Percentiles rank a stretch among this genome's conserved stretches.
phyloP scores from a whole-genome alignment of 2,797 vertebrate species.

The Linurgus olivaceus region DNA sequence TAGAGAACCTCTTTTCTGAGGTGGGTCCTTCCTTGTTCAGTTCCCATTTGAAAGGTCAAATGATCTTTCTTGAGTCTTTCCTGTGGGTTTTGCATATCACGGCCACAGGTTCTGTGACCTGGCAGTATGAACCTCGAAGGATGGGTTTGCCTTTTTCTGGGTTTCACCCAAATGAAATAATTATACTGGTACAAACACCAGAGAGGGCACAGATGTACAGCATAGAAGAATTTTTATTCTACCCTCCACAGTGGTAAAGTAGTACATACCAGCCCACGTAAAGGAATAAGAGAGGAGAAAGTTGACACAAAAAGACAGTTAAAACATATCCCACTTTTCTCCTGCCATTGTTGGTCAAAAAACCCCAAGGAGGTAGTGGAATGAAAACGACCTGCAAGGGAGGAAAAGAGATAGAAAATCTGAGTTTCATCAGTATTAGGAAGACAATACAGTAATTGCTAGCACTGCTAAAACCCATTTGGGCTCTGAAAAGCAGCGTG shows the following conservation, averaged over 20 bases:
- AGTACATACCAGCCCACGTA: neutral
- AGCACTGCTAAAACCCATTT: neutral
- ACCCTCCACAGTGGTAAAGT: neutral
- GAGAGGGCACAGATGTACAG: neutral
- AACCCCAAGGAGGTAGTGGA: neutral
- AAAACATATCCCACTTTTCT: neutral
- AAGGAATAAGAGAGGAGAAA: neutral
- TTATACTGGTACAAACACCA: neutral
- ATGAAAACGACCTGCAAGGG: neutral
- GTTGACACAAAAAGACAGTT: neutral
- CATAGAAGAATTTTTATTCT: neutral
- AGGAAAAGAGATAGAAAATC: neutral
- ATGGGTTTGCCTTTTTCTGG: neutral
- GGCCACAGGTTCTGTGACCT: neutral
- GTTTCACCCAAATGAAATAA: neutral
- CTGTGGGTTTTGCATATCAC: neutral
- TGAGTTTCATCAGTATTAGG: neutral
- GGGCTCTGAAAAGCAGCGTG: neutral
- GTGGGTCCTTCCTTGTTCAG: neutral
- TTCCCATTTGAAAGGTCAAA: neutral
- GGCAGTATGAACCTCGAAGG: neutral
- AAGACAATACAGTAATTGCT: neutral
- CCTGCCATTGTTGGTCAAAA: neutral
- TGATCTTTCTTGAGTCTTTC: neutral
- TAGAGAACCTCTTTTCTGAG: neutral